A percentile compares a stretch with the other conserved stretches of the same genome.
Evolutionary conservation across 2,888 invertebrate species (phyloP).

Genomic region (Biston betularia): DNA sequence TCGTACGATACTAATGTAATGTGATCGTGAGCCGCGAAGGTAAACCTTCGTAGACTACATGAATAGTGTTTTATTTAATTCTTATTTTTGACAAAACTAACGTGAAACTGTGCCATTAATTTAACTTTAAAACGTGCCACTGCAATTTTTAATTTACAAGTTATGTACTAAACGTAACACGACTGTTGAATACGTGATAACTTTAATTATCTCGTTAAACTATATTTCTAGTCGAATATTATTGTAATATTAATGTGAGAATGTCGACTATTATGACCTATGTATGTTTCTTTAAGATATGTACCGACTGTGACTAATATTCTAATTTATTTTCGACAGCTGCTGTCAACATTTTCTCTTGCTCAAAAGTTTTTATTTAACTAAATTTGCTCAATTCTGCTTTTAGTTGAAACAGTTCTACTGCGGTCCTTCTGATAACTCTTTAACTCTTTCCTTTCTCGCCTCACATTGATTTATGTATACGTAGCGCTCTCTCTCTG

Average conservation of each 20-base stretch:
- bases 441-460: conserved; percentile 25
- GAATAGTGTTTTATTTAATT: conserved; percentile 71
- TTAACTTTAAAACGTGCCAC: conserved; percentile 84
- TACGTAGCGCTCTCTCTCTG: conserved; percentile 8
- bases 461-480: conserved; percentile 31
- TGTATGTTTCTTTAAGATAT: conserved; percentile 63
- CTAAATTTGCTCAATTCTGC: conserved; percentile 82
- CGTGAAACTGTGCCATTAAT: conserved; percentile 86
- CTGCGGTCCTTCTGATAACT: conserved; percentile 27
- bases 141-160: conserved; percentile 74
- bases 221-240: conserved; percentile 83
- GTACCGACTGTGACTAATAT: conserved; percentile 58
- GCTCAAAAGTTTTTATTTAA: conserved; percentile 82
- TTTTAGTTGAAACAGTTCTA: conserved; percentile 50
- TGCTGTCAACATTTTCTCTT: conserved; percentile 77
- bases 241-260: conserved; percentile 67
- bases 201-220: conserved; percentile 76
- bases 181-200: conserved; percentile 84
- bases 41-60: conserved; percentile 61
- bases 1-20: conserved; percentile 42
- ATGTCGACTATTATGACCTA: conserved; percentile 73
- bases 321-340: conserved; percentile 69
- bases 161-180: conserved; percentile 77
- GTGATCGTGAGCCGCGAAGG: conserved; percentile 48
- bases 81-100: conserved; percentile 82